Conservation (phyloP, 2,797 vertebrate species). For the Anniella stebbinsi region DNA sequence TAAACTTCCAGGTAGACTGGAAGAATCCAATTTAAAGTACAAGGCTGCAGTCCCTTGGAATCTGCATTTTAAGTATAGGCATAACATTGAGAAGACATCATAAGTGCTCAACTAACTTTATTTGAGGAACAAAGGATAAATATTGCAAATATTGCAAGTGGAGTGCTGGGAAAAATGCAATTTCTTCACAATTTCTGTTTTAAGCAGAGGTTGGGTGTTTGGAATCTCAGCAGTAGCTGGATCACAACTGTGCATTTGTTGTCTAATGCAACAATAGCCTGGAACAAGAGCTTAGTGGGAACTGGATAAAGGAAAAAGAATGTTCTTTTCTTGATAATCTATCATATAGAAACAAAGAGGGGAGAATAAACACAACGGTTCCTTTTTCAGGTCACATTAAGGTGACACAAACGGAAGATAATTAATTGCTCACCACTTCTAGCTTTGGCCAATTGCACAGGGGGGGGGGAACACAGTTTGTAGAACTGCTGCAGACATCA, state of each 20-base stretch:
- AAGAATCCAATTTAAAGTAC: conserved; percentile 71
- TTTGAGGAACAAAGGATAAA: neutral
- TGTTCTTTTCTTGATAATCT: neutral
- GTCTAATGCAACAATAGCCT: neutral
- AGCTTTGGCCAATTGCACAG: neutral
- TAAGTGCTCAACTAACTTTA: neutral
- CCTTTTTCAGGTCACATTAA: conserved; percentile 4
- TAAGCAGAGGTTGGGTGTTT: neutral
- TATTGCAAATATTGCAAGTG: neutral
- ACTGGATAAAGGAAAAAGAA: neutral
- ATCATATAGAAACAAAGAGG: neutral
- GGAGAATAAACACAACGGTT: neutral
- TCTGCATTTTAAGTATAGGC: too few relatives aligned
- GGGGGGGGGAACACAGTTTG: neutral
- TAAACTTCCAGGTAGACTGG: conserved; percentile 60
- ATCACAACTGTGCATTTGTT: neutral
- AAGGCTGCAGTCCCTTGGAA: conserved; percentile 71
- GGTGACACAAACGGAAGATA: neutral
- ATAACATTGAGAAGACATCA: neutral
- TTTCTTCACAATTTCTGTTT: neutral
- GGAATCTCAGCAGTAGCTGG: neutral
- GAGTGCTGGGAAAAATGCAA: neutral
- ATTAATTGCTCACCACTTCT: conserved; percentile 11
- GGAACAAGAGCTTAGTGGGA: neutral
- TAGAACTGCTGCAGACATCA: neutral